Evolutionary conservation across 2,888 invertebrate genomes (phyloP), one percentile per base, ranked within the genome.

Genomic region (Oithona nana): DNA sequence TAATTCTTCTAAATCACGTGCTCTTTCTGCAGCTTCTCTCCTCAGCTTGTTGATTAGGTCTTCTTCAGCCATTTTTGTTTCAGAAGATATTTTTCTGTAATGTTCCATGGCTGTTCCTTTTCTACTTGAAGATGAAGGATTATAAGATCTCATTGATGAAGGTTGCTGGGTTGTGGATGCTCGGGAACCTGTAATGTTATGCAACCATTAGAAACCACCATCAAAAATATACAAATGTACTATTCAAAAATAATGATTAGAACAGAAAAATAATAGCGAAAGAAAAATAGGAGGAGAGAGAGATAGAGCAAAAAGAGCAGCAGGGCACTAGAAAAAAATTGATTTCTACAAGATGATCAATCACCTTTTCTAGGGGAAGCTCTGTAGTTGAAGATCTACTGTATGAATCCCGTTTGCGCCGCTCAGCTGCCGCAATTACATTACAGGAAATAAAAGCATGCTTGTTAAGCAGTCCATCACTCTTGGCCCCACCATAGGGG

Each of bases 381-480:
- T 62, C 56, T 30, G 54, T 24, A 28, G 52, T 54, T 26, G 52
- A n/a, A 29, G 55, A 39, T 26, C 56, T 24, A 55, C 3, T 22
- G 28, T 24, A 62, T 29, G 62, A 56, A 30, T 62, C 54, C 20
- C 56, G 52, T 39, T 62, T 62, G 49, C 52, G 59, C 24, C 56
- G 28, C 30, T 62, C 62, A 54, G 62, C 62, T 26, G 62, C 62
- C 31, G 62, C 62, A 62, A 62, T 62, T n/a, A 62, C 49, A 56
- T 54, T 62, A 28, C 29, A 54, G 30, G 56, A 29, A 48, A 62
- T 48, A 54, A 54, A 48, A 56, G 56, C 62, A 62, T 62, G 62
- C 55, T 56, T 56, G 62, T 62, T 62, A 29, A 62, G 62, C 22
- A 29, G 56, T 39, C 62, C 62, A 56, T 62, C 62, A 39, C 54